A percentile compares a stretch with the other conserved stretches of the same genome.
Conservation (phyloP, 2,888 invertebrate species). For the Drosophila nr. perissopoda region DNA sequence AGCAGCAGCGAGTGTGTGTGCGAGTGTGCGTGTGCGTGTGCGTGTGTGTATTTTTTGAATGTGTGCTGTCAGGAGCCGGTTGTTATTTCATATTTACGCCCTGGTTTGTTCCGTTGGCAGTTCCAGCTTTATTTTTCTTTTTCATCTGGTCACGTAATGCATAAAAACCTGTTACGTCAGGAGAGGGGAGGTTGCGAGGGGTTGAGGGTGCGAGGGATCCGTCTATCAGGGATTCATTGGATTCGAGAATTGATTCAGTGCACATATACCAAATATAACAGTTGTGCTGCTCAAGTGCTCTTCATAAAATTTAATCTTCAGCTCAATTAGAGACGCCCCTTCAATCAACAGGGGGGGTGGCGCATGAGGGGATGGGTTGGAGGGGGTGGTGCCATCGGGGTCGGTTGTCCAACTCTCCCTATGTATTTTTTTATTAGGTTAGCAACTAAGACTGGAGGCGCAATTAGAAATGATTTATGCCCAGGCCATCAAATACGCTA, state of each 20-base stretch:
- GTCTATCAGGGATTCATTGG: conserved; percentile 15
- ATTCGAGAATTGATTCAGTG: conserved; percentile 61
- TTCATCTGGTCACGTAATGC: conserved; percentile 73
- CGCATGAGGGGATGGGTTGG: background rate
- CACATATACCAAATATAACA: conserved; percentile 20
- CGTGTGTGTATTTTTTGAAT: conserved; percentile 7
- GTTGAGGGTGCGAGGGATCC: background rate
- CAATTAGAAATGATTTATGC: conserved; percentile 76
- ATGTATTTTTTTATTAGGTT: conserved; percentile 10
- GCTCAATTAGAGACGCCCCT: conserved; percentile 57
- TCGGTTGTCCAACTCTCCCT: background rate
- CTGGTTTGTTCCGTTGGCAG: conserved; percentile 45
- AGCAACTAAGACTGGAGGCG: conserved; percentile 10
- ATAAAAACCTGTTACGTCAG: conserved; percentile 73
- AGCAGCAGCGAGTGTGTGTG: conserved; percentile 9
- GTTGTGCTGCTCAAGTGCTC: conserved; percentile 13
- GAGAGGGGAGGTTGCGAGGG: background rate
- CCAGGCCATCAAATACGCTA: conserved; percentile 54
- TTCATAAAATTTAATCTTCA: conserved; percentile 58
- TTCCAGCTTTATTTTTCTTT: conserved; percentile 31
- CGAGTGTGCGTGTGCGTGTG: conserved; percentile 2
- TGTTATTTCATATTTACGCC: conserved; percentile 47
- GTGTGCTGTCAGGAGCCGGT: conserved; percentile 23
- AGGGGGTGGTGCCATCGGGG: background rate
- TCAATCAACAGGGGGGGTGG: background rate